A percentile compares a stretch with the other conserved stretches of the same genome.
Conservation (phyloP, 2,113 vertebrate genomes). For the Mirza zaza region DNA sequence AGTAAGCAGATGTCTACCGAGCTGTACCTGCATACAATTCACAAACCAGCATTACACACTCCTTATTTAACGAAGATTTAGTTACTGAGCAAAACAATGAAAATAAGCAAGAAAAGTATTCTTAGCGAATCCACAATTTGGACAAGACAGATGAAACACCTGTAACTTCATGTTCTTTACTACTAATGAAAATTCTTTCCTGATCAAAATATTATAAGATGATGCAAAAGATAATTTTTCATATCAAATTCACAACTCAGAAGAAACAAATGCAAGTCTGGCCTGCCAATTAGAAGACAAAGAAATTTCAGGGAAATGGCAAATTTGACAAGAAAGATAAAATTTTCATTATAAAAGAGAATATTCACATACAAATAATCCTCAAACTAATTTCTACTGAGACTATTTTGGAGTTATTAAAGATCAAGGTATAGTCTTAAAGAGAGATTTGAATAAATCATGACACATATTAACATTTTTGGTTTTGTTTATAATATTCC, state of each 20-base stretch:
- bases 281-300: background rate
- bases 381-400: background rate
- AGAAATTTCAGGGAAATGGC: background rate
- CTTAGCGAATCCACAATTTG: background rate
- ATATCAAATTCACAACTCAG: background rate
- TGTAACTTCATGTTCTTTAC: background rate
- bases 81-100: background rate
- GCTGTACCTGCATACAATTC: background rate
- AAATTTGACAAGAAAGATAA: constrained; percentile 15
- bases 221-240: background rate
- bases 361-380: background rate
- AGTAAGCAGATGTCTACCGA: background rate
- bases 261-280: background rate
- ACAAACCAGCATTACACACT: background rate
- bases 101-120: constrained; percentile 13
- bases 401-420: background rate
- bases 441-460: background rate
- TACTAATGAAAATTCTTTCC: background rate
- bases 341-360: background rate
- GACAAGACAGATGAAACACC: background rate
- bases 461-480: background rate
- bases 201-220: background rate
- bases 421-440: background rate
- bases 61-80: background rate
- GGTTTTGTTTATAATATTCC: background rate